Evolutionary conservation across 2,888 invertebrate genomes (phyloP).

Genomic region (Periphyllus acericola): DNA sequence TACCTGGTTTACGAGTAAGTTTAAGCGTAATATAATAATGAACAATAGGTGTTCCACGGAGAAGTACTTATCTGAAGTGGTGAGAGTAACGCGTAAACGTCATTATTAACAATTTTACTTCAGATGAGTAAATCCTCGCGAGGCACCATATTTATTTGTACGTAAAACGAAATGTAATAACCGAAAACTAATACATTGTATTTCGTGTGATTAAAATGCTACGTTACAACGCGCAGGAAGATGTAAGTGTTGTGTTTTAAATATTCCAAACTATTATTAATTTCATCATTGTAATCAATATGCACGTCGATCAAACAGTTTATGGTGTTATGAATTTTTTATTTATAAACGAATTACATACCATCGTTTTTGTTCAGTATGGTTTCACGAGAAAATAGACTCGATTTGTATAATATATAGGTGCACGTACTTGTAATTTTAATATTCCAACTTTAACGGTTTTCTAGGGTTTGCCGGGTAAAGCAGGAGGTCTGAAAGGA

Average conservation of each 20-base stretch:
- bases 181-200: background rate
- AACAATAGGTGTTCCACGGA: background rate
- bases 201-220: background rate
- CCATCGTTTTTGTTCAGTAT: background rate
- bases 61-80: background rate
- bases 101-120: background rate
- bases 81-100: background rate
- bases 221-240: background rate
- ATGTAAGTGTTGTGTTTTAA: background rate
- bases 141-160: background rate
- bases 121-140: background rate
- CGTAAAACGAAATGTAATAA: background rate
- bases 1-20: slow-evolving; percentile 54
- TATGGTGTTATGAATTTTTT: background rate
- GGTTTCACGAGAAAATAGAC: background rate
- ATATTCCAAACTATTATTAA: background rate
- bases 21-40: background rate
- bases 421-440: too few species aligned
- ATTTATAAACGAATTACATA: too few species aligned
- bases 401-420: background rate
- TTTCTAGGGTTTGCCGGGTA: slow-evolving; percentile 42
- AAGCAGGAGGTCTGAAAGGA: slow-evolving; percentile 64
- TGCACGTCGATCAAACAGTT: too few species aligned
- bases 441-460: background rate
- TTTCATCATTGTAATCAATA: too few species aligned